These are phyloP conservation scores for Yoshiicerus persimilis DNA, from an alignment of 1,140 invertebrate species.

Conservation along the genomic window DNA sequence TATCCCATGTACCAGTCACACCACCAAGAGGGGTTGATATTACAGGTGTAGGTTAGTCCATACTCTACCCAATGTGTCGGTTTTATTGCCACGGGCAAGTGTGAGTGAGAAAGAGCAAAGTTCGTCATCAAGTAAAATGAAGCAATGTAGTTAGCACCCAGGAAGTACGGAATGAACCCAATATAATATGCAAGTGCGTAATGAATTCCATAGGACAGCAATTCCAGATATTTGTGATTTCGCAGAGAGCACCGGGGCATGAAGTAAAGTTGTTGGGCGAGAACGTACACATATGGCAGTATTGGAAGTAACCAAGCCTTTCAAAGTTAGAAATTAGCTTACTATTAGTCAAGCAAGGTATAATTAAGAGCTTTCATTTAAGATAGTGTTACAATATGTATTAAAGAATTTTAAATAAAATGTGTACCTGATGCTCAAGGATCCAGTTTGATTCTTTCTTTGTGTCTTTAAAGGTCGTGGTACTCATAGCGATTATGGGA, in stretches of 20 bases:
- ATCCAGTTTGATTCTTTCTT: constrained; percentile 13
- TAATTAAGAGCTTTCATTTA: neutral
- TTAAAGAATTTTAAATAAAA: neutral
- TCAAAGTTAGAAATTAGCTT: neutral
- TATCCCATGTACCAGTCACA: constrained; percentile 39
- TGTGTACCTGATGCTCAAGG: constrained; percentile 7
- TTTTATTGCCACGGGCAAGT: constrained; percentile 4
- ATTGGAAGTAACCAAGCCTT: constrained; percentile 8
- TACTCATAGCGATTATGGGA: constrained; percentile 6
- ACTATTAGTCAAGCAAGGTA: neutral
- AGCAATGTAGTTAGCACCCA: neutral
- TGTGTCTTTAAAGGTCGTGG: neutral
- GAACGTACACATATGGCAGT: neutral
- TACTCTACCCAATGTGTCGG: constrained; percentile 38
- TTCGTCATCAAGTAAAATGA: constrained; percentile 3
- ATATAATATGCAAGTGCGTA: constrained; percentile 5
- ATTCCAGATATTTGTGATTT: neutral
- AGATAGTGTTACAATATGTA: neutral
- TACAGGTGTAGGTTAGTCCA: constrained; percentile 4
- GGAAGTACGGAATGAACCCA: neutral
- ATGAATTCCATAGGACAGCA: neutral
- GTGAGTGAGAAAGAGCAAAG: constrained; percentile 26
- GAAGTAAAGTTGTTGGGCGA: neutral
- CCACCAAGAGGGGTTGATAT: constrained; percentile 25
- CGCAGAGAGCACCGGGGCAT: neutral